Base-by-base conservation (phyloP, 2,113 vertebrate genomes). In the Nannospalax galili region DNA sequence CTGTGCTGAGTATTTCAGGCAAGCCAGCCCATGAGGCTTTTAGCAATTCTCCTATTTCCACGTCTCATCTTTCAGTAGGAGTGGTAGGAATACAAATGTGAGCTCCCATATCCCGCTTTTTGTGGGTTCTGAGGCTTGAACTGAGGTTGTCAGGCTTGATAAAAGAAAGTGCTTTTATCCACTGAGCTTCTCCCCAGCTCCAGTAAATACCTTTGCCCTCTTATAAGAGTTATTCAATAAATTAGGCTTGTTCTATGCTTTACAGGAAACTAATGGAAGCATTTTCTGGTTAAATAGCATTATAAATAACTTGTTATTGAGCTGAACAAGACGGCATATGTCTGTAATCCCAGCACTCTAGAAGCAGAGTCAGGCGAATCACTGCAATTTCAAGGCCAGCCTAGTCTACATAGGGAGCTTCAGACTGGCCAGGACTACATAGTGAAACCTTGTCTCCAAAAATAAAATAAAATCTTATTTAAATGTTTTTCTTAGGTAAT, bases 401-500 rank as follows among this genome's bases (percentile, higher is more conserved):
- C 40, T 67, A 26, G 3, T 42, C 10, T 32, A 32, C 32, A 37
- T 19, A 45, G 42, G 7, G 81, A 65, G 30, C 67, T 48, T 45
- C 62, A 15, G 42, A 28, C 40, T 67, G 30, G 40, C 19, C 42
- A 69, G 64, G 5, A 20, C 32, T 22, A 62, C 60, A 62, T 22
- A 62, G 26, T 75, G 14, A 75, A 24, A 8, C 26, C 42, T 45
- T 75, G 74, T 30, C 26, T 45, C 26, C 6, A 17, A 75, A 75
- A 48, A 52, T 52, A 75, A 45, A 56, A 56, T 48, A 78, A 32
- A 78, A 78, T 52, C 6, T 17, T 52, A 48, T 81, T 78, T 92
- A 26, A 88, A 78, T 78, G 69, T 85, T 91, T 91, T 82, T 78
- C 40, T 90, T 88, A 95, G 64, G 28, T 84, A 45, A 64, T 72